Evolutionary conservation across 2,888 invertebrate genomes (phyloP).

Genomic region (Drosophila conformis): DNA sequence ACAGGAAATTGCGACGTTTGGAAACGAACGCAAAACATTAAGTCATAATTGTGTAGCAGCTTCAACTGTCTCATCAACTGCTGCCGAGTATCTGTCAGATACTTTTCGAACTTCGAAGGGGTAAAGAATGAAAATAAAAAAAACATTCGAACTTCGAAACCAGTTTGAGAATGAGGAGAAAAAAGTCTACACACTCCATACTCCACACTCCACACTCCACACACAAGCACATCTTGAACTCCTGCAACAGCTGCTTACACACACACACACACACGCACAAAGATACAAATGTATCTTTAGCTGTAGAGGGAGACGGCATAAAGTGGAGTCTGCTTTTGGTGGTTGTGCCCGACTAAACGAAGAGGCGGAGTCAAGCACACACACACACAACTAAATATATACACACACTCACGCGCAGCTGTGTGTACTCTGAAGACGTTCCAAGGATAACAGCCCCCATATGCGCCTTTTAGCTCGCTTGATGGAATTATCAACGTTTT

Average conservation of each 20-base stretch:
- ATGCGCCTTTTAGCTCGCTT: slow-evolving; percentile 8
- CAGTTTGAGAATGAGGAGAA: slow-evolving; percentile 59
- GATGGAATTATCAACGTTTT: slow-evolving; percentile 64
- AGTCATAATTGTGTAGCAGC: slow-evolving; percentile 72
- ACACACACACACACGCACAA: slow-evolving; percentile 12
- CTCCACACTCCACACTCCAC: slow-evolving; percentile 9
- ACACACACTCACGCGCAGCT: not conserved
- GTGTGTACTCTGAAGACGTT: slow-evolving; percentile 26
- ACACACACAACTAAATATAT: not conserved
- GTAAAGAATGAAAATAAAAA: slow-evolving; percentile 33
- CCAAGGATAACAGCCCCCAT: slow-evolving; percentile 47
- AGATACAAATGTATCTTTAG: slow-evolving; percentile 12
- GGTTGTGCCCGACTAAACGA: slow-evolving; percentile 38
- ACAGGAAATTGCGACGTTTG: slow-evolving; percentile 72
- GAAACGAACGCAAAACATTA: slow-evolving; percentile 71
- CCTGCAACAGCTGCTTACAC: slow-evolving; percentile 26
- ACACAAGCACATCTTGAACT: slow-evolving; percentile 22
- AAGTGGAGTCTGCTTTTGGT: slow-evolving; percentile 39
- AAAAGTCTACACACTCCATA: slow-evolving; percentile 51
- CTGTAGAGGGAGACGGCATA: slow-evolving; percentile 33
- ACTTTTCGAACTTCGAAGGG: slow-evolving; percentile 69
- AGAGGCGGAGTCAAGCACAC: slow-evolving; percentile 62
- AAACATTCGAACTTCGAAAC: slow-evolving; percentile 67
- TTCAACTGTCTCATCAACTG: not conserved
- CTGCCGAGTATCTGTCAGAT: slow-evolving; percentile 64